Conservation (phyloP, 2,113 vertebrate genomes). For the Myotis lucifugus region DNA sequence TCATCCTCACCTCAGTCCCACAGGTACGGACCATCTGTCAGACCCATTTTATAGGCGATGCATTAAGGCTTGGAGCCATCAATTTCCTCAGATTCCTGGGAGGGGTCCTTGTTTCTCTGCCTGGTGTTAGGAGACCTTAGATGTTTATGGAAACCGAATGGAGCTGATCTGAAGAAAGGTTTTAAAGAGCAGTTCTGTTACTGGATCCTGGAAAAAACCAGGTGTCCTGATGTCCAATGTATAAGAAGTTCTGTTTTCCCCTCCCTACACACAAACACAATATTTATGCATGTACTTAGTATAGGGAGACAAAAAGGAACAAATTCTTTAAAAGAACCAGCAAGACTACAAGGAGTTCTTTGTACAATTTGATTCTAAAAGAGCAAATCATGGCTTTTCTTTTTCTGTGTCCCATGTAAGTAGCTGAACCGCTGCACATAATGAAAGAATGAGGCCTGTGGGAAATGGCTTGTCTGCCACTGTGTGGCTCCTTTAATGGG, state of each 20-base stretch:
- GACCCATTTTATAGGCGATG: neutral
- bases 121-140: neutral
- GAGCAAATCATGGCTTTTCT: neutral
- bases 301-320: neutral
- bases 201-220: neutral
- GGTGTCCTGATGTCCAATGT: neutral
- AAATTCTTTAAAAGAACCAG: neutral
- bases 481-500: conserved; percentile 6
- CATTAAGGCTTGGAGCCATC: neutral
- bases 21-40: neutral
- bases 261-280: neutral
- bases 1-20: neutral
- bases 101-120: neutral
- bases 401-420: neutral
- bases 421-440: neutral
- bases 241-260: neutral
- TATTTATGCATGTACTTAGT: neutral
- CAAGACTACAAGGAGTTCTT: neutral
- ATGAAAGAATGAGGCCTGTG: neutral
- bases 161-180: neutral
- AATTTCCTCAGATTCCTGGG: neutral
- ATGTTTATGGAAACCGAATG: neutral
- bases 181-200: neutral
- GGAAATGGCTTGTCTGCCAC: conserved; percentile 13
- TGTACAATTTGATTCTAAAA: neutral